phyloP scores from a whole-genome alignment of 2,888 invertebrate species.

The Mesorhabditis belari region DNA sequence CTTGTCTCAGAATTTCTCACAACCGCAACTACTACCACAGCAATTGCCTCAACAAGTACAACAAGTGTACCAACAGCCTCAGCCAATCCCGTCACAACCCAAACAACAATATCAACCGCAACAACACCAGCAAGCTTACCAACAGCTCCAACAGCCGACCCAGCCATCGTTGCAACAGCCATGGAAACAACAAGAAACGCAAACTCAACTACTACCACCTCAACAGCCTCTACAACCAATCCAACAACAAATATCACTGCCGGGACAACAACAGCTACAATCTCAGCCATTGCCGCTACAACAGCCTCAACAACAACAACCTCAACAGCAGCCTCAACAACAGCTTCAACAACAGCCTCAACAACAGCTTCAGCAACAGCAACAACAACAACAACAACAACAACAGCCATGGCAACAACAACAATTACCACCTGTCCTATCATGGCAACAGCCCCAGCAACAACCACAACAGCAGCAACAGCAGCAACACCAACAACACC shows the following conservation, averaged over 20 bases:
- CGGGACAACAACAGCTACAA: no score
- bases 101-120: constrained; percentile 3
- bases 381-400: background rate
- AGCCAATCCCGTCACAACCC: background rate
- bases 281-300: no score
- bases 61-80: background rate
- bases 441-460: constrained; percentile 6
- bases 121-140: no score
- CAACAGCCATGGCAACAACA: background rate
- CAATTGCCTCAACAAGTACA: constrained; percentile 1
- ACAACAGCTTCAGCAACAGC: no score
- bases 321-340: constrained; percentile 7
- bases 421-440: background rate
- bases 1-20: no score
- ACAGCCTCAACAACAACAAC: background rate
- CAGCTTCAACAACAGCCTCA: no score
- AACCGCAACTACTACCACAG: no score
- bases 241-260: no score
- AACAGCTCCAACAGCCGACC: no score
- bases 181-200: background rate
- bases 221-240: constrained; percentile 1
- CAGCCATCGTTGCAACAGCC: no score
- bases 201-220: background rate
- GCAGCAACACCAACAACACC: constrained; percentile 2
- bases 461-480: no score